A percentile compares a stretch with the other conserved stretches of the same genome.
Evolutionary conservation across 2,113 vertebrate species (phyloP).

Genomic region (Mus spicilegus): DNA sequence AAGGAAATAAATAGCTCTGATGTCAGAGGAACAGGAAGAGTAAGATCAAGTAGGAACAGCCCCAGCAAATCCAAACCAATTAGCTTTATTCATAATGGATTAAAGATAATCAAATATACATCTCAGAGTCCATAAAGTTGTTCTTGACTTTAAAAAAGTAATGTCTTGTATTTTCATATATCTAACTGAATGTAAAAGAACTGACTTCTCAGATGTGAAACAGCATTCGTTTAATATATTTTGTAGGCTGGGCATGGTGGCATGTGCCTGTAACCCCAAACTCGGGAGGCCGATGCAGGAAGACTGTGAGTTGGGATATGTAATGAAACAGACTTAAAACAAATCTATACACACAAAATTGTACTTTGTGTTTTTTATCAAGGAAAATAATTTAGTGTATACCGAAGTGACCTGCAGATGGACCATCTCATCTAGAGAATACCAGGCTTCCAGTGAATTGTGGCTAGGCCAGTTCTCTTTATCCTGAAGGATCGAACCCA

Average conservation of each 20-base stretch:
- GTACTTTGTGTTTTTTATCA: neutral
- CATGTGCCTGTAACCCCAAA: neutral
- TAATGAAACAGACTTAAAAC: neutral
- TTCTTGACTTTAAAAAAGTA: constrained; percentile 2
- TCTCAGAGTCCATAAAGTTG: neutral
- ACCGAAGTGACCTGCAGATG: neutral
- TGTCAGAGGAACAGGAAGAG: neutral
- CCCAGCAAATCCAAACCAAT: neutral
- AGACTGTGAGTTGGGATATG: neutral
- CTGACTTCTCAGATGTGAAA: neutral
- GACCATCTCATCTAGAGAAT: neutral
- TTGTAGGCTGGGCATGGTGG: neutral
- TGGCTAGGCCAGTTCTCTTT: neutral
- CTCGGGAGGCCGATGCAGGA: neutral
- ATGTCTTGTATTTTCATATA: constrained; percentile 23
- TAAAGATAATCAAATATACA: neutral
- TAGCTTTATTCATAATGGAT: neutral
- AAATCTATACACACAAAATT: neutral
- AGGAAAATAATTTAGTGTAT: neutral
- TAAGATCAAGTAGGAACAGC: constrained; percentile 4
- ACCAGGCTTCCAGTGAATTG: neutral
- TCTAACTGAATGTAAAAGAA: neutral
- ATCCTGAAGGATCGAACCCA: neutral
- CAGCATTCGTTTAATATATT: constrained; percentile 4
- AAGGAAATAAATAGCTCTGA: neutral